Evolutionary conservation across 2,888 invertebrate species (phyloP), one percentile per base, ranked within the genome.

Genomic region (Erpobdella octoculata): DNA sequence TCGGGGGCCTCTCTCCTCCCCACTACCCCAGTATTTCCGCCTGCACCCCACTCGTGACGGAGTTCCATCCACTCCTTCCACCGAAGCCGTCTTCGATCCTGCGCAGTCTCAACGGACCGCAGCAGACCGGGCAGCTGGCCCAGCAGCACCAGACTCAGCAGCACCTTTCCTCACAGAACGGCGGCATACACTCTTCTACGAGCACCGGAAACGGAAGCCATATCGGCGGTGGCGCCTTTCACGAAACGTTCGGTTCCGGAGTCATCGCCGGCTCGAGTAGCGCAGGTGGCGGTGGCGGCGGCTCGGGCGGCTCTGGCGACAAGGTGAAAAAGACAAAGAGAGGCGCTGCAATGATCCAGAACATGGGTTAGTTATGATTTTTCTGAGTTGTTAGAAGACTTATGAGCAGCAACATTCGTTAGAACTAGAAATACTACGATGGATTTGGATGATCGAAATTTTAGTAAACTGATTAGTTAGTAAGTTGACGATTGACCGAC

Each of bases 51-150:
- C 46, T 69, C 33, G 69, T 69, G 12, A 41, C 69, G 46, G 69
- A 69, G 12, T 69, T 69, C 58, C 69, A 69, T 46, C 46, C 69
- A 9, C 69, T 69, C 21, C 35, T 69, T 33, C 48, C 69, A 15
- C 69, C 69, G 9, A 35, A 53, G 48, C 62, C 62, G 12, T 8
- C 62, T n/a, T 69, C 69, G 2, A 28, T 69, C 58, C 58, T 69
- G 18, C 53, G 69, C 25, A 48, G 46, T 36, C 46, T 48, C 58
- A 69, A 67, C 48, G 28, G 36, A 21, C 21, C 21, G 8, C 53
- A 4, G 53, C 53, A 53, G 21, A 21, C 21, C 53, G 53, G 53
- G 6, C 53, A 53, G 28, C 41, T 46, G 31, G 46, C 38, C 25
- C 67, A 67, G 31, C 67, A 67, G 46, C 46, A 67, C 33, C 65